Evolutionary conservation across 2,113 vertebrate species (phyloP).

Genomic region (Gambusia holbrooki): DNA sequence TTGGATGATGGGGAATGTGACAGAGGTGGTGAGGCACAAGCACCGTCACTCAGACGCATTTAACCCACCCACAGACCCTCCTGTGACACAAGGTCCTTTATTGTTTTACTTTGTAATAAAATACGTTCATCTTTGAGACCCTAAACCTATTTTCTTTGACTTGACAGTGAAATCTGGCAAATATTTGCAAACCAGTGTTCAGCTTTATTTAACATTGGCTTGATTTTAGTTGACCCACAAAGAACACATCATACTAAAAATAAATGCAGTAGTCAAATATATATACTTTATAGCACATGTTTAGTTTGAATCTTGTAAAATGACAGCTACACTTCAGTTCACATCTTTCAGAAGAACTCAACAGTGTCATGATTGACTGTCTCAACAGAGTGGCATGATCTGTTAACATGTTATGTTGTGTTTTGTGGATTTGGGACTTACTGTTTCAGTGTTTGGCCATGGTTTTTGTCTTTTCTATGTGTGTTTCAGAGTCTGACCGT

Average conservation of each 20-base stretch:
- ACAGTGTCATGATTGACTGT: too few species aligned
- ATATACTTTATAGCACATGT: background rate
- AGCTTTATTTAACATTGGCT: too few species aligned
- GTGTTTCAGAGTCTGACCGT: conserved; percentile 72
- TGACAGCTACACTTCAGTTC: background rate
- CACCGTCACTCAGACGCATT: too few species aligned
- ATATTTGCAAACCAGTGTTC: background rate
- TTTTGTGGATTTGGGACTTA: background rate
- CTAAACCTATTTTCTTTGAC: too few species aligned
- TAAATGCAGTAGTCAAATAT: background rate
- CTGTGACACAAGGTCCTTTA: too few species aligned
- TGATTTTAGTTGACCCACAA: background rate
- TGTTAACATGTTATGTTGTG: background rate
- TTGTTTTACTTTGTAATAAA: too few species aligned
- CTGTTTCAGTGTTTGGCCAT: background rate
- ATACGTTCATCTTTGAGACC: too few species aligned
- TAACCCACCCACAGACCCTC: too few species aligned
- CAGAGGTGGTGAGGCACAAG: too few species aligned
- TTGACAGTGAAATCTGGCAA: too few species aligned
- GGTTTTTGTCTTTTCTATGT: background rate
- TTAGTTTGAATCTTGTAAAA: background rate
- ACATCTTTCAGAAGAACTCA: background rate
- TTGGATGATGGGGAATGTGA: too few species aligned
- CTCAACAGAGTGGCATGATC: too few species aligned
- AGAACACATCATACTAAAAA: background rate